Conservation (phyloP, 2,797 vertebrate genomes). For the Parauchenoglanis ngamensis region DNA sequence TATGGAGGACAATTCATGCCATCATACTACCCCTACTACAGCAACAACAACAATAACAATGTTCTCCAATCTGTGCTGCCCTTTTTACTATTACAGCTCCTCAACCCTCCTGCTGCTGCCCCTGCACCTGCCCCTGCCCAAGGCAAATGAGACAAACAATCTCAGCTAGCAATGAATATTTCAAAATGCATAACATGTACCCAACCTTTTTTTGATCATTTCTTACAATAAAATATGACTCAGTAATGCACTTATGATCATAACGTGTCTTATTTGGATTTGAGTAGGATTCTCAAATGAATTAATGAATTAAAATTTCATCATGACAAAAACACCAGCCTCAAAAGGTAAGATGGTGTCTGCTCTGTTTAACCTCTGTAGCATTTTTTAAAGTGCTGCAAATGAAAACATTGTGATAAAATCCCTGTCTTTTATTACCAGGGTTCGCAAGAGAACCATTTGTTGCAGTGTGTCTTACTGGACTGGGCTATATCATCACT, state of each 20-base stretch:
- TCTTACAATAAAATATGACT: background rate
- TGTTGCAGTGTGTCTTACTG: constrained; percentile 34
- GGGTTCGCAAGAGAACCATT: constrained; percentile 17
- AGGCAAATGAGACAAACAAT: background rate
- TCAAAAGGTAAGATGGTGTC: background rate
- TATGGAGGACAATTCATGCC: background rate
- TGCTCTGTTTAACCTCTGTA: background rate
- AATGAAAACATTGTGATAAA: background rate
- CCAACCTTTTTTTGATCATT: background rate
- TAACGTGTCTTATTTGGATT: background rate
- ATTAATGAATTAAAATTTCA: background rate
- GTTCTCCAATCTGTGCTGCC: background rate
- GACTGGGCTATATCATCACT: constrained; percentile 21
- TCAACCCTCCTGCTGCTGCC: background rate
- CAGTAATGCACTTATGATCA: background rate
- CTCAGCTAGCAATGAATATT: background rate
- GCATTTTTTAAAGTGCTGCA: background rate
- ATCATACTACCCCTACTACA: background rate
- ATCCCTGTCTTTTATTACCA: background rate
- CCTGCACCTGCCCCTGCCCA: background rate
- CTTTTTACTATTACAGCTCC: background rate
- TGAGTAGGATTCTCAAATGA: background rate
- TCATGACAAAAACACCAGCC: background rate
- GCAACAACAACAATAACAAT: constrained; percentile 6
- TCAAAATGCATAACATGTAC: background rate